phyloP scores from a whole-genome alignment of 2,888 invertebrate species.

The Pseudanteris insignis region DNA sequence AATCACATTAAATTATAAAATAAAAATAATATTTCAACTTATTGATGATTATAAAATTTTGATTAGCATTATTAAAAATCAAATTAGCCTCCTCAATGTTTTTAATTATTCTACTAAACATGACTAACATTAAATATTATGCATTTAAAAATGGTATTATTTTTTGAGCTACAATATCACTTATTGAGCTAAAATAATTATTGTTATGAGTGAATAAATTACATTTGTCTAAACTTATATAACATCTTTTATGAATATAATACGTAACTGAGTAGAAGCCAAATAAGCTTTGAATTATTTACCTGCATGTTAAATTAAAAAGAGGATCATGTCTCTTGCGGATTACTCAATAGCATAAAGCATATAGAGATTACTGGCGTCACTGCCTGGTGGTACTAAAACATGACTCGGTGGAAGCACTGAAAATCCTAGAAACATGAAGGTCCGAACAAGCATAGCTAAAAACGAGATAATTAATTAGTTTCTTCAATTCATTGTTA shows the following conservation, averaged over 20 bases:
- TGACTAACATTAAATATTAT: too few relatives aligned
- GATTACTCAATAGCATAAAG: constrained; percentile 69
- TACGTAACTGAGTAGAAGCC: constrained; percentile 12
- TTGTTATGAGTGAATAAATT: too few relatives aligned
- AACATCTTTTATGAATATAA: constrained; percentile 2
- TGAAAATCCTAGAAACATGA: constrained; percentile 96
- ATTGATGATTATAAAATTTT: too few relatives aligned
- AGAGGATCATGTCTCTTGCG: constrained; percentile 51
- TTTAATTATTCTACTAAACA: too few relatives aligned
- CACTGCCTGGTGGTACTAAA: constrained; percentile 75
- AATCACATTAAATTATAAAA: not conserved
- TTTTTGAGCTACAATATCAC: too few relatives aligned
- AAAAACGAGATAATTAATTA: constrained; percentile 25
- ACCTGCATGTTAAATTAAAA: constrained; percentile 62
- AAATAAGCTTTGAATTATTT: constrained; percentile 29
- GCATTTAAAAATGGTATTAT: too few relatives aligned
- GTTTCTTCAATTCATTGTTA: too few relatives aligned
- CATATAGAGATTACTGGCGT: constrained; percentile 74
- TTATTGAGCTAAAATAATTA: too few relatives aligned
- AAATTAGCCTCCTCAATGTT: too few relatives aligned
- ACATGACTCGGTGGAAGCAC: constrained; percentile 82
- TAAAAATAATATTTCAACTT: too few relatives aligned
- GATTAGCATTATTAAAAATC: too few relatives aligned
- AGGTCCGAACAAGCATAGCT: constrained; percentile 89
- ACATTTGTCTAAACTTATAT: too few relatives aligned